phyloP scores from a whole-genome alignment of 2,888 invertebrate species.

The Megamerina dolium region DNA sequence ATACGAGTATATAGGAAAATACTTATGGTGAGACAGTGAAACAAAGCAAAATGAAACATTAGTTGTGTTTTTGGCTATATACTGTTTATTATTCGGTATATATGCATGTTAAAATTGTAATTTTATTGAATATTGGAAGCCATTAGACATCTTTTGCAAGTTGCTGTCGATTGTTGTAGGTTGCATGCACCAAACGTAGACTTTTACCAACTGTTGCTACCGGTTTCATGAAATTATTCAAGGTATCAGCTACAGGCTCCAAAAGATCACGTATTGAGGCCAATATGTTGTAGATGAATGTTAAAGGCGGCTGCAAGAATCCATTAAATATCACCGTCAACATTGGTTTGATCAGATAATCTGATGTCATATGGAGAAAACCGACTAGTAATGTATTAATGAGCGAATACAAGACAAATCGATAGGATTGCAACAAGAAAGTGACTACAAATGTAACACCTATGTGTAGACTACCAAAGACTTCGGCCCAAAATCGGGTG shows the following conservation, averaged over 20 bases:
- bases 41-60: too few relatives aligned
- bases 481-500: conserved; percentile 62
- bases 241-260: conserved; percentile 56
- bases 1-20: too few relatives aligned
- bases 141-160: conserved; percentile 28
- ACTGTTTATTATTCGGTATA: too few relatives aligned
- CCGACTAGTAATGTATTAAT: conserved; percentile 58
- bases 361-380: conserved; percentile 57
- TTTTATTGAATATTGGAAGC: too few relatives aligned
- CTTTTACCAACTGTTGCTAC: conserved; percentile 34
- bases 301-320: conserved; percentile 61
- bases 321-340: conserved; percentile 60
- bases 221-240: conserved; percentile 49
- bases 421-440: conserved; percentile 57
- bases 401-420: conserved; percentile 55
- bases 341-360: conserved; percentile 63
- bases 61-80: too few relatives aligned
- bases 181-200: conserved; percentile 35
- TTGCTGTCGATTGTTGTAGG: conserved; percentile 24
- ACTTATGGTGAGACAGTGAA: too few relatives aligned
- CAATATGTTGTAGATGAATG: conserved; percentile 57
- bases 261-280: conserved; percentile 59
- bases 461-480: conserved; percentile 60
- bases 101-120: too few relatives aligned
- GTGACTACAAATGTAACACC: conserved; percentile 56